Evolutionary conservation across 2,113 vertebrate genomes (phyloP), one percentile per base, ranked within the genome.

Genomic region (Lichenostomus cassidix): DNA sequence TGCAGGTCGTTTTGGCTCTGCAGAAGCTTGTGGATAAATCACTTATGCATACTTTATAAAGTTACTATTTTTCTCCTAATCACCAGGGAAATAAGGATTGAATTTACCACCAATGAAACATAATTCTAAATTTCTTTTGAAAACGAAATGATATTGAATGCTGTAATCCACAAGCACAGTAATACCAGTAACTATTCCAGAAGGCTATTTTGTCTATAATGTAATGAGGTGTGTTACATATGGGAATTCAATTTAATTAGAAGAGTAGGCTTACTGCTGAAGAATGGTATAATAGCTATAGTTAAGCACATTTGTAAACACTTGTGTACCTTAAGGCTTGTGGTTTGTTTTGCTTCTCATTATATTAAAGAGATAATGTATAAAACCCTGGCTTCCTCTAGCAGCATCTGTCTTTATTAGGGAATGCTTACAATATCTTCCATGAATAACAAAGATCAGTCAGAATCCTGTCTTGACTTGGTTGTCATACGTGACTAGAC

Each of bases 241-340:
- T 60, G 94, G 92, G 92, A 95, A 94, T 95, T 95, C 83, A 94
- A 89, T 89, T 96, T 96, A 94, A 95, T 96, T 93, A 96, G 94
- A 67, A 85, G 63, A 84, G 59, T 35, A 87, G 73, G 50, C 75
- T 91, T 94, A 87, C 74, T 84, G 56, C 80, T 92, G 77, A 93
- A 94, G 77, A 86, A 93, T 77, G 65, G 69, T 83, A 44, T 92
- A 88, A 95, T 81, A 91, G 81, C 86, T 92, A 23, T 75, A 90
- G 95, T 77, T 91, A 95, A 93, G 84, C 86, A 90, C 59, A 81
- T 90, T 92, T 92, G 73, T 95, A 95, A 95, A 92, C 87, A 90
- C 58, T 95, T 90, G 60, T 78, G 78, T 95, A 94, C 82, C 89
- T 92, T 92, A 78, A 91, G 75, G 83, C 75, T 88, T 67, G 71